A percentile compares a stretch with the other conserved stretches of the same genome.
phyloP scores from a whole-genome alignment of 2,113 vertebrate genomes.

The Lepidiolamprologus cunningtoni region DNA sequence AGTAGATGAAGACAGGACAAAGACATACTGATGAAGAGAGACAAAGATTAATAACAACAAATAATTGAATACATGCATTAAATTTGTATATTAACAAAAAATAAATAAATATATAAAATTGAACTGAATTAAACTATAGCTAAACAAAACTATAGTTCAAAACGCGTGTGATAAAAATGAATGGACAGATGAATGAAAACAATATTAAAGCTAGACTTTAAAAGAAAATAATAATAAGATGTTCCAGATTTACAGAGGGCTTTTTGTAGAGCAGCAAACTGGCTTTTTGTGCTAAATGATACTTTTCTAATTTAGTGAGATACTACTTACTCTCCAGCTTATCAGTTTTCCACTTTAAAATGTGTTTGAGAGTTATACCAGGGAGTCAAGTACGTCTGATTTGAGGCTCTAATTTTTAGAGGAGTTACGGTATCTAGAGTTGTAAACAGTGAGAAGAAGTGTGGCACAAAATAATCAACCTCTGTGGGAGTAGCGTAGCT shows the following conservation, averaged over 20 bases:
- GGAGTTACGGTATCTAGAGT: not conserved
- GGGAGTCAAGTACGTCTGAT: not conserved
- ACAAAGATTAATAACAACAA: not conserved
- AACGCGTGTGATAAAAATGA: not conserved
- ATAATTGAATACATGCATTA: not conserved
- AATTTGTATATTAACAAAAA: not conserved
- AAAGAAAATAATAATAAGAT: not conserved
- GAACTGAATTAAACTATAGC: not conserved
- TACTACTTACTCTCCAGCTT: not conserved
- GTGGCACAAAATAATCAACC: not conserved
- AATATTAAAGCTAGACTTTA: not conserved
- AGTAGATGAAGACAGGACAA: not conserved
- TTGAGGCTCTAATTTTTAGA: not conserved
- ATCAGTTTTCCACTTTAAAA: not conserved
- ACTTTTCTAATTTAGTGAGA: not conserved
- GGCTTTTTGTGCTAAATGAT: not conserved
- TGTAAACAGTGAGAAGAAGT: not conserved
- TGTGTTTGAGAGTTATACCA: not conserved
- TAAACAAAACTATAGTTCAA: not conserved
- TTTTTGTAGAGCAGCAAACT: not conserved
- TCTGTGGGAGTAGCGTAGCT: not conserved
- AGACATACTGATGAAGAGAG: not conserved
- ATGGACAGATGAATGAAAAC: not conserved
- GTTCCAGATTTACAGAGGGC: not conserved
- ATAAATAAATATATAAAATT: not conserved